Evolutionary conservation across 2,888 invertebrate species (phyloP), one percentile per base, ranked within the genome.

Genomic region (Capitulum mitella): DNA sequence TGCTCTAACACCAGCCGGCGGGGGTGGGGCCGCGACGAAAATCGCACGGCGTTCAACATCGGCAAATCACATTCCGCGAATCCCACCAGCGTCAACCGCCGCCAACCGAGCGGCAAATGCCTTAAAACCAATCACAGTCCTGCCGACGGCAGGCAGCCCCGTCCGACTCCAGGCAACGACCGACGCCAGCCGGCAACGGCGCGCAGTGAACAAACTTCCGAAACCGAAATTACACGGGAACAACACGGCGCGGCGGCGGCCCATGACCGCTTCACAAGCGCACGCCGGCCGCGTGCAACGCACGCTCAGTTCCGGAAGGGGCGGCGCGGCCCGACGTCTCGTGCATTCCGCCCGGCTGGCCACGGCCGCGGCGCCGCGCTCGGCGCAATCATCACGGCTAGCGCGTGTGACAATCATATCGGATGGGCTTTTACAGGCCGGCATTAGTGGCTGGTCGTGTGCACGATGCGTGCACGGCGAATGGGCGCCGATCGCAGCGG

Each of bases 211-310:
- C 43, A 43, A 43, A 43, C 43, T 43, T 12, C 12, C 43, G 6
- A 43, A 43, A 43, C 43, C 43, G 12, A 43, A 43, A 43, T 43
- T 43, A 43, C 43, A 43, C 43, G 12, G 43, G 6, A 43, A 58
- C 58, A 10, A 29, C 58, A 58, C n/a, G 29, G n/a, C 51, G 10
- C 29, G n/a, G n/a, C 58, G 29, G n/a, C 58, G 8, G 29, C 0
- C 29, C 58, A n/a, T 29, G 58, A 29, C 58, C n/a, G 10, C 58
- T 29, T 14, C n/a, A n/a, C n/a, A 58, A 29, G 58, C 58, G 29
- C 58, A 58, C 58, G 58, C n/a, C n/a, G n/a, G 58, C n/a, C n/a
- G 58, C 58, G 58, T 58, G 58, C 58, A 58, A 29, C 58, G 58
- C n/a, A n/a, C 58, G 58, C 29, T 58, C 58, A 58, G 58, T 58